Conservation (phyloP, 2,797 vertebrate genomes). For the Eleutherodactylus coqui region DNA sequence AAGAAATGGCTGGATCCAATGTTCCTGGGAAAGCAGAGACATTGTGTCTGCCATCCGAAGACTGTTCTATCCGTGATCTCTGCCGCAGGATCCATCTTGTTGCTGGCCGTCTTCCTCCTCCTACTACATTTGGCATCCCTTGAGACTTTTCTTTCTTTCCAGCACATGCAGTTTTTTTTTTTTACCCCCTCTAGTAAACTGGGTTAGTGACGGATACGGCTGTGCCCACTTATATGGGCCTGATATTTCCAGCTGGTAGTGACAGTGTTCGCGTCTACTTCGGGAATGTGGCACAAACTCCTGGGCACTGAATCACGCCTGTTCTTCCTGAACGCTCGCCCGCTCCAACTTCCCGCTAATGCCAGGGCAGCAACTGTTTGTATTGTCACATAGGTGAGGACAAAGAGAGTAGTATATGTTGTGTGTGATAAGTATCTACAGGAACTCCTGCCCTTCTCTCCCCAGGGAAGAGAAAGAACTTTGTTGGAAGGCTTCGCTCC, state of each 20-base stretch:
- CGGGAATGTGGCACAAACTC: not conserved
- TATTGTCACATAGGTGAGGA: not conserved
- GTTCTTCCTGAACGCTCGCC: not conserved
- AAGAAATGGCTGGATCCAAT: no score
- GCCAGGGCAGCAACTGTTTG: not conserved
- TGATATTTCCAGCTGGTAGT: constrained; percentile 14
- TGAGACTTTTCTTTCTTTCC: not conserved
- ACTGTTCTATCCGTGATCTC: no score
- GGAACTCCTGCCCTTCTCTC: not conserved
- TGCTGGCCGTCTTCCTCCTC: not conserved
- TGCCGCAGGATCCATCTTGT: not conserved
- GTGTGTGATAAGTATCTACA: not conserved
- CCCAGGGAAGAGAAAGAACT: not conserved
- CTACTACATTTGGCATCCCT: not conserved
- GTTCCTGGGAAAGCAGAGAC: no score
- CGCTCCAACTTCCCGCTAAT: not conserved
- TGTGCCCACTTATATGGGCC: not conserved
- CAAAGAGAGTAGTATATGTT: not conserved
- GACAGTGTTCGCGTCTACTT: not conserved
- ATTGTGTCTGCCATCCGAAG: no score
- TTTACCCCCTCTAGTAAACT: not conserved
- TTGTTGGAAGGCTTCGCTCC: not conserved
- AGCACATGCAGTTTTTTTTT: not conserved
- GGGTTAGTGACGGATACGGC: constrained; percentile 1
- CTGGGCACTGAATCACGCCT: not conserved